These are phyloP conservation scores for Brassicogethes aeneus DNA, from an alignment of 2,888 invertebrate genomes.

Conservation along the genomic window DNA sequence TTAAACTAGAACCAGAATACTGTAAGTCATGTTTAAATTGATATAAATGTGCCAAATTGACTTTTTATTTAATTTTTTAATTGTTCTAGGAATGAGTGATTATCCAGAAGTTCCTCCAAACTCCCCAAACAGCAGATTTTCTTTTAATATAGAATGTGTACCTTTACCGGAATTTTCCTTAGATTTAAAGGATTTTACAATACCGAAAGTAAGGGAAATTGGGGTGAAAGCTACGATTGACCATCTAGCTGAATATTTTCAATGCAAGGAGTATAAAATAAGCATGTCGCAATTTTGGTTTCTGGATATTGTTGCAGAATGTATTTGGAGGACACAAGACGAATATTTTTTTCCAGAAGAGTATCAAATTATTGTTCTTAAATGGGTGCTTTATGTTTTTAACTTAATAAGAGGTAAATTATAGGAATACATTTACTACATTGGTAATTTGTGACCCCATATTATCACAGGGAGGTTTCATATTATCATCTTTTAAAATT, in stretches of 20 bases:
- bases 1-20: too few relatives aligned
- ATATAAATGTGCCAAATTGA: too few relatives aligned
- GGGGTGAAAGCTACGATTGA: slow-evolving; percentile 32
- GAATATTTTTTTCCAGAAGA: slow-evolving; percentile 31
- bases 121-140: not conserved
- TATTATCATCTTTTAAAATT: too few relatives aligned
- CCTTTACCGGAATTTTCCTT: not conserved
- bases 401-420: slow-evolving; percentile 34
- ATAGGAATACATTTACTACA: too few relatives aligned
- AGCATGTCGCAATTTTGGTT: slow-evolving; percentile 38
- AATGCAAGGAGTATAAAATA: slow-evolving; percentile 28
- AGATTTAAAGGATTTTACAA: slow-evolving; percentile 18
- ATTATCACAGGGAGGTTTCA: too few relatives aligned
- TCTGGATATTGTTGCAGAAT: slow-evolving; percentile 36
- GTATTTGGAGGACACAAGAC: slow-evolving; percentile 38
- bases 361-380: slow-evolving; percentile 32
- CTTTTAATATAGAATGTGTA: not conserved
- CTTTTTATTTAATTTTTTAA: too few relatives aligned
- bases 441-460: too few relatives aligned
- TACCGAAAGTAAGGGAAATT: slow-evolving; percentile 30
- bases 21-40: too few relatives aligned
- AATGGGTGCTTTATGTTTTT: slow-evolving; percentile 34
- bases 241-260: slow-evolving; percentile 26
- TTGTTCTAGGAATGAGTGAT: too few relatives aligned
- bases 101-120: too few relatives aligned